Evolutionary conservation across 2,113 vertebrate genomes (phyloP), one percentile per base, ranked within the genome.

Genomic region (Pimephales promelas): DNA sequence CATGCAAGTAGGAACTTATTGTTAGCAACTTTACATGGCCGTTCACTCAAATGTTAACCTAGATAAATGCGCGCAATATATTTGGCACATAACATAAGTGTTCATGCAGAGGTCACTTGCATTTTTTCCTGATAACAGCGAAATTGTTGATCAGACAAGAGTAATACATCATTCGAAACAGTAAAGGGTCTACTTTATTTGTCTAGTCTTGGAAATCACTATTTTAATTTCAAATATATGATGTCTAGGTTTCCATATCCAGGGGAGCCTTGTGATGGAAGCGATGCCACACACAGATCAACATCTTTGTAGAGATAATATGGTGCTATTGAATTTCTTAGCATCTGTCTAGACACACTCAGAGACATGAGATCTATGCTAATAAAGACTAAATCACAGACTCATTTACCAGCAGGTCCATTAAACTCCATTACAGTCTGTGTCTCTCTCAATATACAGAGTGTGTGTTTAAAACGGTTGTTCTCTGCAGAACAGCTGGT

Each of bases 391-490:
- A 80, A 75, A 64, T 79, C 77, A 31, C 40, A 59, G 57, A 49
- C 59, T 47, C 43, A 59, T 81, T 34, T 56, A 70, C 64, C 47
- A 70, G 7, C 62, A 40, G 47, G 26, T 70, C 79, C 64, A 81
- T 81, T 81, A 81, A 81, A 70, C 45, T 64, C 47, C 22, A 81
- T 81, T 54, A 81, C 31, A 24, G 62, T n/a, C n/a, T n/a, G n/a
- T n/a, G n/a, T n/a, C n/a, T n/a, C n/a, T n/a, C n/a, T n/a, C n/a
- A n/a, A n/a, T n/a, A n/a, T n/a, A n/a, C 3, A 9, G 14, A 45
- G n/a, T 4, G 71, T 24, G 40, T 24, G 13, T 52, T 74, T 52
- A 31, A 31, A 52, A 74, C 72, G 8, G 26, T 74, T 74, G 47
- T 31, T 74, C 43, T 74, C n/a, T 31, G 34, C 31, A 9, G 49